A percentile compares a stretch with the other conserved stretches of the same genome.
Evolutionary conservation across 30 jellyfish, hydroid and myxozoan genomes (phyloP).

Genomic region (Hydractinia echinata): DNA sequence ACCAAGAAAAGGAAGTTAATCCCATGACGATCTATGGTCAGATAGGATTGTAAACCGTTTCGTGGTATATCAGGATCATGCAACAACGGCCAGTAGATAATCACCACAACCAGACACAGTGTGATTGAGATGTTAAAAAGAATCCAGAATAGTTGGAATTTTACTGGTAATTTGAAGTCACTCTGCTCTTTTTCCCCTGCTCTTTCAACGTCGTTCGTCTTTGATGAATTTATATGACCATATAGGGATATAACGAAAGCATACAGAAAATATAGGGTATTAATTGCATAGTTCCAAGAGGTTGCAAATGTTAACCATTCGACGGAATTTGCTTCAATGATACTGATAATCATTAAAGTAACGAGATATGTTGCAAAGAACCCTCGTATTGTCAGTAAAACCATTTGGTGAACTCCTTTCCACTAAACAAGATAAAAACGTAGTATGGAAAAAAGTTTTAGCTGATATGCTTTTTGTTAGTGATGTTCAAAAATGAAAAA

Average conservation of each 20-base stretch:
- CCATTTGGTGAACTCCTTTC: too few species aligned
- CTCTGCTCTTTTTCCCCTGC: neutral
- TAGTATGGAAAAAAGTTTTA: too few species aligned
- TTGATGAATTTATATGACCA: neutral
- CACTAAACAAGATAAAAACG: too few species aligned
- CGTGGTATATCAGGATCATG: slow-evolving; percentile 1
- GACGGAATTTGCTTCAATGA: neutral
- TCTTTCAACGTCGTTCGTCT: neutral
- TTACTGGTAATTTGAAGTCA: neutral
- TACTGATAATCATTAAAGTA: slow-evolving; percentile 1
- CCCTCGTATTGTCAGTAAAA: neutral
- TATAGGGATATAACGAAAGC: neutral
- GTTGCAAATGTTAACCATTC: slow-evolving; percentile 11
- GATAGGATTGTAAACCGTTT: neutral
- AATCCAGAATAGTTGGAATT: neutral
- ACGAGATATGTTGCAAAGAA: neutral
- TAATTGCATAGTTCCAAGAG: neutral
- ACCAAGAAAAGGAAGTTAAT: neutral
- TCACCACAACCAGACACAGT: neutral
- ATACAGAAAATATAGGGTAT: neutral
- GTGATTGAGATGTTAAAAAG: neutral
- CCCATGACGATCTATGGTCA: slow-evolving; percentile 20
- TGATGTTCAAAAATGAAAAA: too few species aligned
- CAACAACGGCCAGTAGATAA: slow-evolving; percentile 23
- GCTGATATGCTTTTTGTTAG: too few species aligned